A percentile compares a stretch with the other conserved stretches of the same genome.
Evolutionary conservation across 2,888 invertebrate genomes (phyloP).

Genomic region (Dasysyrphus tricinctus): DNA sequence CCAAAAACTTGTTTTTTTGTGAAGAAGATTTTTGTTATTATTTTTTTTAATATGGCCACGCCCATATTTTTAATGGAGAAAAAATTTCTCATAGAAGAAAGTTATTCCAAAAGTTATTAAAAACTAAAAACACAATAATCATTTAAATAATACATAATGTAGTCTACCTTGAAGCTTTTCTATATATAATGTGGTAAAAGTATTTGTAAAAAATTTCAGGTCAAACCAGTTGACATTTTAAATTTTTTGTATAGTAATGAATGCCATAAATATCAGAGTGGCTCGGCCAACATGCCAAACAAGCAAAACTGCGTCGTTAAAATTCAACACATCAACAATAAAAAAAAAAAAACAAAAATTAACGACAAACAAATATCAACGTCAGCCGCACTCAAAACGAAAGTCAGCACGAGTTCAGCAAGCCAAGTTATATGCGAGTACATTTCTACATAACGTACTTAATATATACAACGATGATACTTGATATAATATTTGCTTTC

Average conservation of each 20-base stretch:
- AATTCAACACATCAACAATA: slow-evolving; percentile 34
- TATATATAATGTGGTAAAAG: slow-evolving; percentile 42
- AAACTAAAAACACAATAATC: neutral
- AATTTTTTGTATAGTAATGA: slow-evolving; percentile 20
- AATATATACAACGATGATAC: slow-evolving; percentile 25
- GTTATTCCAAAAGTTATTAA: neutral
- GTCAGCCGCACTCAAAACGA: slow-evolving; percentile 71
- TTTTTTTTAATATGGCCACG: neutral
- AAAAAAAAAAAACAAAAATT: slow-evolving; percentile 30
- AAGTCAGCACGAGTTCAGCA: slow-evolving; percentile 74
- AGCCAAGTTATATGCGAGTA: slow-evolving; percentile 64
- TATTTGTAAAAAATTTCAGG: slow-evolving; percentile 35
- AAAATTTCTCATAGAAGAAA: neutral
- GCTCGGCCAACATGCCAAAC: slow-evolving; percentile 65
- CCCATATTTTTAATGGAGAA: neutral
- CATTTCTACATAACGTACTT: slow-evolving; percentile 4
- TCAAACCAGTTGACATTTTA: slow-evolving; percentile 64
- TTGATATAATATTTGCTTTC: slow-evolving; percentile 53
- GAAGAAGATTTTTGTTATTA: neutral
- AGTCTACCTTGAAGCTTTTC: slow-evolving; percentile 7
- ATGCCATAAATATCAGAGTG: slow-evolving; percentile 61
- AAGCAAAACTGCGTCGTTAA: slow-evolving; percentile 64
- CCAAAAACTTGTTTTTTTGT: too few relatives aligned
- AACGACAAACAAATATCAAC: slow-evolving; percentile 53
- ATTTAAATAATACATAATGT: neutral